Evolutionary conservation across 2,797 vertebrate genomes (phyloP).

Genomic region (Trachops cirrhosus): DNA sequence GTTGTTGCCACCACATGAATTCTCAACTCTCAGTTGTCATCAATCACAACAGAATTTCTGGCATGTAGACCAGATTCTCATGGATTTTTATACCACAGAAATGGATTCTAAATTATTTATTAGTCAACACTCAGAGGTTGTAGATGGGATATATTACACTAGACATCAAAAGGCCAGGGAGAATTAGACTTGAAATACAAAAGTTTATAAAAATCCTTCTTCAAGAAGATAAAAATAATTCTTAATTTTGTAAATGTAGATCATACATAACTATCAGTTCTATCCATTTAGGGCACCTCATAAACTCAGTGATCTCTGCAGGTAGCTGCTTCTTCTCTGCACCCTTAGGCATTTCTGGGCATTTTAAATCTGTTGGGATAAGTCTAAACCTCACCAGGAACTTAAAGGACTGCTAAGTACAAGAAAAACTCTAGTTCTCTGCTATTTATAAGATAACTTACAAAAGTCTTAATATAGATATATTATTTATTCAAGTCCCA

Average conservation of each 20-base stretch:
- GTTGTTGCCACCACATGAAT: not conserved
- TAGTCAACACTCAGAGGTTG: slow-evolving; percentile 14
- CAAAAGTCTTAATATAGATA: not conserved
- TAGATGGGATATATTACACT: not conserved
- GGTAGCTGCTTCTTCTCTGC: not conserved
- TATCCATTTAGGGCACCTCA: not conserved
- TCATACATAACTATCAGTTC: slow-evolving; percentile 43
- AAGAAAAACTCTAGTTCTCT: slow-evolving; percentile 14
- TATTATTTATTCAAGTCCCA: slow-evolving; percentile 46
- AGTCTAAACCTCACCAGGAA: not conserved
- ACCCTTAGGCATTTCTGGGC: slow-evolving; percentile 58
- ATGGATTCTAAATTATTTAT: slow-evolving; percentile 58
- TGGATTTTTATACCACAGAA: slow-evolving; percentile 58
- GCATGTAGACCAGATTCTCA: slow-evolving; percentile 36
- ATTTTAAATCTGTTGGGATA: slow-evolving; percentile 59
- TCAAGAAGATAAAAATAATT: slow-evolving; percentile 41
- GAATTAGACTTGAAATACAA: slow-evolving; percentile 21
- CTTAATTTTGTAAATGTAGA: slow-evolving; percentile 19
- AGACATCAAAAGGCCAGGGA: slow-evolving; percentile 64
- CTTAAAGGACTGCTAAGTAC: slow-evolving; percentile 41
- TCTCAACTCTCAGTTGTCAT: slow-evolving; percentile 21
- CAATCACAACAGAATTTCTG: slow-evolving; percentile 39
- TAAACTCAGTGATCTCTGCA: slow-evolving; percentile 1
- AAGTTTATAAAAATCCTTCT: slow-evolving; percentile 58
- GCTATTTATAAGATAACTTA: not conserved